These are phyloP conservation scores for Gastrophryne carolinensis DNA, from an alignment of 2,797 vertebrate species.

Conservation along the genomic window DNA sequence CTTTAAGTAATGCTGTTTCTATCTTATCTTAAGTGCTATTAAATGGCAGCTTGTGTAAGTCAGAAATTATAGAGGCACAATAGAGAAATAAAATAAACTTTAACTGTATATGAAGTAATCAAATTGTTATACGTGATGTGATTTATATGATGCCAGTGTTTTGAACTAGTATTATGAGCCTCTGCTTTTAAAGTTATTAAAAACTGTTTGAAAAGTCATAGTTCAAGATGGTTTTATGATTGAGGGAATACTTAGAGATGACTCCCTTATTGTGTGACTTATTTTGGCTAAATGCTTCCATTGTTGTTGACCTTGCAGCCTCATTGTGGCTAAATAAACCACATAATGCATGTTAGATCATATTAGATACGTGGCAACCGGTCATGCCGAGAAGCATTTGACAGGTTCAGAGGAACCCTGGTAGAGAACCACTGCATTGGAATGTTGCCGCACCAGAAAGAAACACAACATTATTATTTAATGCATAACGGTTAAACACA, in stretches of 20 bases:
- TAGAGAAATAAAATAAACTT: not conserved
- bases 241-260: conserved; percentile 29
- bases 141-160: conserved; percentile 25
- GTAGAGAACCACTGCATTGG: too few species aligned
- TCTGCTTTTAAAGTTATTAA: conserved; percentile 39
- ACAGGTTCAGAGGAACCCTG: too few species aligned
- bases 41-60: not conserved
- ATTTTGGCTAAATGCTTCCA: conserved; percentile 38
- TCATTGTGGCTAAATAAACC: conserved; percentile 36
- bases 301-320: conserved; percentile 12
- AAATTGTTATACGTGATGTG: conserved; percentile 2
- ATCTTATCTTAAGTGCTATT: too few species aligned
- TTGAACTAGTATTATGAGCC: conserved; percentile 24
- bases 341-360: not conserved
- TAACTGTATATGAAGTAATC: not conserved
- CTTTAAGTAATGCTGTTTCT: too few species aligned
- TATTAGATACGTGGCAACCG: too few species aligned
- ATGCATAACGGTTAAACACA: too few species aligned
- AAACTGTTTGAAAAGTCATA: conserved; percentile 37
- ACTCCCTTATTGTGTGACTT: conserved; percentile 30
- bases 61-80: not conserved
- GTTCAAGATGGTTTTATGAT: conserved; percentile 33
- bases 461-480: too few species aligned
- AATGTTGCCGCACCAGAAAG: too few species aligned
- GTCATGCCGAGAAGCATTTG: too few species aligned